These are phyloP conservation scores for Bufo gargarizans DNA, from an alignment of 2,113 vertebrate species.

Conservation along the genomic window DNA sequence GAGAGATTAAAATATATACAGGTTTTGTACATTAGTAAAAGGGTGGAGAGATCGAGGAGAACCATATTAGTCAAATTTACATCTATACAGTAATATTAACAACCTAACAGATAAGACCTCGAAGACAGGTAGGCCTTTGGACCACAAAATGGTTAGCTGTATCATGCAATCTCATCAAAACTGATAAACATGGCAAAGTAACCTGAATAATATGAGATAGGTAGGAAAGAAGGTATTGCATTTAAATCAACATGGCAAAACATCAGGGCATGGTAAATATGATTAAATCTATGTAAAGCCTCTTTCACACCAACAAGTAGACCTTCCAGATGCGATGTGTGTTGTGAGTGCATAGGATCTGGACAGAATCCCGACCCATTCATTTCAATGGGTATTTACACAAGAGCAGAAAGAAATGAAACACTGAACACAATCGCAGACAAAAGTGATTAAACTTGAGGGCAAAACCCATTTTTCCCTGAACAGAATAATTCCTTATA, in stretches of 20 bases:
- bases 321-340: too few relatives aligned
- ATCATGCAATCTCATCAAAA: not conserved
- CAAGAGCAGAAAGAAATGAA: too few relatives aligned
- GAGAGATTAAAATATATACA: constrained; percentile 6
- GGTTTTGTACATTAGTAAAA: not conserved
- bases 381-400: too few relatives aligned
- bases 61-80: not conserved
- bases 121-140: not conserved
- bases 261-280: not conserved
- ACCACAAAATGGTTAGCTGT: not conserved
- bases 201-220: not conserved
- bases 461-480: too few relatives aligned
- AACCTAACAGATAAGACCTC: not conserved
- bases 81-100: constrained; percentile 18
- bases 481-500: too few relatives aligned
- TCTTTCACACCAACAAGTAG: too few relatives aligned
- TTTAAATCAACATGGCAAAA: not conserved
- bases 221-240: not conserved
- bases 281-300: not conserved
- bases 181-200: not conserved
- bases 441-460: too few relatives aligned
- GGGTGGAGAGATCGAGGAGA: not conserved
- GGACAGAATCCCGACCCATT: too few relatives aligned
- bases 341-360: too few relatives aligned
- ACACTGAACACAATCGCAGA: too few relatives aligned